These are phyloP conservation scores for Toxonevra muliebris DNA, from an alignment of 2,888 invertebrate species.

Conservation along the genomic window DNA sequence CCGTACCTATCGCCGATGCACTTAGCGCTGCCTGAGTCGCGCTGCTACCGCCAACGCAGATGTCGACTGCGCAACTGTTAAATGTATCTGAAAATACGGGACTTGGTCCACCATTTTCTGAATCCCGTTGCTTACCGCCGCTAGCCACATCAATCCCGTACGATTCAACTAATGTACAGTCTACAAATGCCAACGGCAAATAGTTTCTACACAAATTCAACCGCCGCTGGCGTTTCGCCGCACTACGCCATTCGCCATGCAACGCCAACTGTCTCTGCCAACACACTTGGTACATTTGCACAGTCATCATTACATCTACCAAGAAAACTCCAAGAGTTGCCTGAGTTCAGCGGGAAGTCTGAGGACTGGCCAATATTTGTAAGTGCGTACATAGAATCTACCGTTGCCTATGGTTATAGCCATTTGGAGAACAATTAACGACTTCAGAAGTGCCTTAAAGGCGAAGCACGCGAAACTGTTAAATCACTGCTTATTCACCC, in stretches of 20 bases:
- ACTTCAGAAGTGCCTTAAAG: slow-evolving; percentile 15
- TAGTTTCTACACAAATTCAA: background rate
- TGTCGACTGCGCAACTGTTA: too few species aligned
- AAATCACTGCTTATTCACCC: slow-evolving; percentile 26
- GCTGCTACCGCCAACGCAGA: too few species aligned
- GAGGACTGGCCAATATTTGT: slow-evolving; percentile 29
- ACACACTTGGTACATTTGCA: background rate
- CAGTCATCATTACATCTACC: slow-evolving; percentile 14
- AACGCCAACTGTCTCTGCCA: slow-evolving; percentile 3
- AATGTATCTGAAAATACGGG: too few species aligned
- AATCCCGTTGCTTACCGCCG: too few species aligned
- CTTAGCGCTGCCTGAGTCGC: too few species aligned
- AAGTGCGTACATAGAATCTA: slow-evolving; percentile 17
- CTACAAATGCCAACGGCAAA: slow-evolving; percentile 9
- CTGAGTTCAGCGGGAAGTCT: slow-evolving; percentile 20
- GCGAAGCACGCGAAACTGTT: slow-evolving; percentile 17
- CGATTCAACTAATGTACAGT: too few species aligned
- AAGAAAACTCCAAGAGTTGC: slow-evolving; percentile 25
- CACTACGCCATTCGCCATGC: background rate
- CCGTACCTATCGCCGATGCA: too few species aligned
- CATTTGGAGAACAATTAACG: slow-evolving; percentile 25
- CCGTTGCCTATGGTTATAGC: slow-evolving; percentile 12
- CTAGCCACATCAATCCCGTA: too few species aligned
- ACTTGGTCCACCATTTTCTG: too few species aligned
- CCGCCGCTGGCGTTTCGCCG: background rate